These are phyloP conservation scores for Hipparchia sbordonii DNA, from an alignment of 2,888 invertebrate species.

Conservation along the genomic window DNA sequence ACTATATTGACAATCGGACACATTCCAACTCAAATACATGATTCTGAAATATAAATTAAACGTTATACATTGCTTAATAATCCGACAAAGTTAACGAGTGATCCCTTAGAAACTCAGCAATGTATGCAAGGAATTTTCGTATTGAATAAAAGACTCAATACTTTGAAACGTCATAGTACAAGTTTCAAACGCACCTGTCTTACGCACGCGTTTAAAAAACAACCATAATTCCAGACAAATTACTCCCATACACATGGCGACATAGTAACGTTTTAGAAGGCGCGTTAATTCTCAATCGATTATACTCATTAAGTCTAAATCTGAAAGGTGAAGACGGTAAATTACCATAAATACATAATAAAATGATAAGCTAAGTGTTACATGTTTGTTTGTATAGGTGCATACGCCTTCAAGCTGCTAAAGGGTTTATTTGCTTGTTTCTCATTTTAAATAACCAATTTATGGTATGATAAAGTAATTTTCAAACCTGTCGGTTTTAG, in stretches of 20 bases:
- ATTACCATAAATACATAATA: slow-evolving; percentile 38
- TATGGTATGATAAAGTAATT: neutral
- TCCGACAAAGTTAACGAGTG: neutral
- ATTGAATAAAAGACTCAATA: neutral
- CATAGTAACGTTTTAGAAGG: slow-evolving; percentile 39
- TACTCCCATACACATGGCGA: slow-evolving; percentile 42
- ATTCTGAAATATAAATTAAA: neutral
- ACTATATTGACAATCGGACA: neutral
- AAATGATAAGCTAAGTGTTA: slow-evolving; percentile 29
- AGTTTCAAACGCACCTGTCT: slow-evolving; percentile 40
- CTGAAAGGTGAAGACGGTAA: slow-evolving; percentile 34
- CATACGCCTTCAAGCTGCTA: slow-evolving; percentile 28
- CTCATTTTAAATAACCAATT: slow-evolving; percentile 7
- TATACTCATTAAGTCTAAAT: slow-evolving; percentile 40
- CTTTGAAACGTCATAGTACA: neutral
- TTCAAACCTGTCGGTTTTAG: no score
- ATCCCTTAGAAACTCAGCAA: slow-evolving; percentile 13
- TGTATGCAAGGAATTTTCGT: slow-evolving; percentile 5
- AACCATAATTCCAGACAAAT: slow-evolving; percentile 56
- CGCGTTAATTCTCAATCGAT: slow-evolving; percentile 45
- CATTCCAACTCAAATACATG: neutral
- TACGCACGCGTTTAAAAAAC: slow-evolving; percentile 52
- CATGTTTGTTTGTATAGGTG: slow-evolving; percentile 31
- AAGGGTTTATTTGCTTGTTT: slow-evolving; percentile 5
- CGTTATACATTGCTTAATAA: slow-evolving; percentile 6